Conservation (phyloP, 2,888 invertebrate species). For the Callyntrura guangdongensis region DNA sequence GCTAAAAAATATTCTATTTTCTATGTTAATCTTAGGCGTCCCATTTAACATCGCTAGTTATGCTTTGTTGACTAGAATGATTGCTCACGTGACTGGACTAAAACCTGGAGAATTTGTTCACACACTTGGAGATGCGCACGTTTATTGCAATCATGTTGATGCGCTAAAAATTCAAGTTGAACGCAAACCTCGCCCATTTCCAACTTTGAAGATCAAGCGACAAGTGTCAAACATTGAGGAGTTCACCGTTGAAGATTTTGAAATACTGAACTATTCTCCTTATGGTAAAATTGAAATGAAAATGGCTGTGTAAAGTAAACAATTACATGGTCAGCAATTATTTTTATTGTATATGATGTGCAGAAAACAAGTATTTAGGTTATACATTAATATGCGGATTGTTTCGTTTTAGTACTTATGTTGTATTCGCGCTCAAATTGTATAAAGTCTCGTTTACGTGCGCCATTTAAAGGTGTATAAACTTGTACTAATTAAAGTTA, state of each 20-base stretch:
- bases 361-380: no score
- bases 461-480: no score
- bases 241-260: constrained; percentile 94
- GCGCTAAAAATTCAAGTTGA: constrained; percentile 93
- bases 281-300: constrained; percentile 96
- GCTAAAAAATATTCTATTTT: no score
- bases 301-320: constrained; percentile 94
- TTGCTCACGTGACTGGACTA: constrained; percentile 96
- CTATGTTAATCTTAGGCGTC: constrained; percentile 78
- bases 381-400: no score
- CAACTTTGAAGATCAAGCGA: constrained; percentile 92
- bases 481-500: no score
- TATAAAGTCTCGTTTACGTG: no score
- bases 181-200: constrained; percentile 93
- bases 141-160: constrained; percentile 96
- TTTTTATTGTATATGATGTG: no score
- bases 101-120: constrained; percentile 98
- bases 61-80: constrained; percentile 96
- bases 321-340: no score
- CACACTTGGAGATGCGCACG: constrained; percentile 97
- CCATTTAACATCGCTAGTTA: constrained; percentile 97
- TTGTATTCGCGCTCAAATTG: no score
- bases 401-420: no score
- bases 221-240: constrained; percentile 93
- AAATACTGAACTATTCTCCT: constrained; percentile 93